Evolutionary conservation across 2,113 vertebrate species (phyloP), one percentile per base, ranked within the genome.

Genomic region (Pterocles orientalis): DNA sequence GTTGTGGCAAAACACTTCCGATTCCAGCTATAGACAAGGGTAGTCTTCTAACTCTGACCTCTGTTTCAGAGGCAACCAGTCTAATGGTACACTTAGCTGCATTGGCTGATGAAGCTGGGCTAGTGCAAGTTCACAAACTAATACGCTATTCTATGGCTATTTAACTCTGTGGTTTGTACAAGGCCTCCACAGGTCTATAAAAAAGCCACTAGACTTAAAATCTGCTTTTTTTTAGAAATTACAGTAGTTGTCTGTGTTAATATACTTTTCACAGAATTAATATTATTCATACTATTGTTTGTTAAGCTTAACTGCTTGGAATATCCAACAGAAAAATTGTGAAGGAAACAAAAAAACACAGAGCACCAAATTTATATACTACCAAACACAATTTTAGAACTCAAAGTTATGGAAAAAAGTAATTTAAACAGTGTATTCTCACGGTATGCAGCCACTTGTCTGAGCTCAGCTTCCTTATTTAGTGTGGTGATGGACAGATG

Each of bases 401-500:
- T 86, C 9, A 39, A 68, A 77, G 50, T 61, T 83, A 91, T 19
- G 25, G 51, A 41, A 61, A 26, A 64, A 41, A n/a, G 33, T 12
- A n/a, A 31, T 29, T 77, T 91, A 94, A 96, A 83, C 2, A 2
- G 54, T n/a, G 9, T 61, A 87, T 87, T 90, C 68, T 88, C 76
- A 34, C 26, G 86, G 61, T 23, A 43, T 86, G 41, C 73, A 84
- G 31, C 65, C 82, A 86, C 68, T 71, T 84, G 58, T 69, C 78
- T 70, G 83, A 97, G 82, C 80, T 94, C 79, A 93, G 82, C 81
- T 92, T 90, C 86, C 77, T 97, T 94, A 92, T 89, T 94, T 95
- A 93, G 78, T 66, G 50, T 92, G 28, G 20, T 98, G 98, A 98
- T 94, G 97, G 98, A 98, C 97, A 97, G 82, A 95, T 98, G 89